A percentile compares a stretch with the other conserved stretches of the same genome.
These are phyloP conservation scores for Sphinx pinastri DNA, from an alignment of 2,888 invertebrate species.

Conservation along the genomic window DNA sequence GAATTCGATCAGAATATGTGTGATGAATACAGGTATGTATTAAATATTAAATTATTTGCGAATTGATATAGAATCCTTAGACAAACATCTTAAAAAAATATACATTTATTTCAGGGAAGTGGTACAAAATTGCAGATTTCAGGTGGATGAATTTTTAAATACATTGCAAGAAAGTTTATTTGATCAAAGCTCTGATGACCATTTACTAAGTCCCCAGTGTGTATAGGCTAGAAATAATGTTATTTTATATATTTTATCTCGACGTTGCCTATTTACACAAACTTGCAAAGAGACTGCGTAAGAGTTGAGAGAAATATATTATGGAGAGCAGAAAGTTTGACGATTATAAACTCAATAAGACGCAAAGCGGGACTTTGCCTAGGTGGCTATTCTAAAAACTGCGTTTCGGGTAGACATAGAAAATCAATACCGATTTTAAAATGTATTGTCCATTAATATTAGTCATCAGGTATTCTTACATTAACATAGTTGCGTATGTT, in stretches of 20 bases:
- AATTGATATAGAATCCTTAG: neutral
- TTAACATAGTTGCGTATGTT: too few relatives aligned
- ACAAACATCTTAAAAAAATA: neutral
- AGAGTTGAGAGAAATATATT: too few relatives aligned
- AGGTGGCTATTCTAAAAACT: too few relatives aligned
- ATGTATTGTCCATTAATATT: too few relatives aligned
- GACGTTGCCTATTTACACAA: too few relatives aligned
- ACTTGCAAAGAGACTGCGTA: too few relatives aligned
- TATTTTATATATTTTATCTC: neutral
- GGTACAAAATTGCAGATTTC: conserved; percentile 44
- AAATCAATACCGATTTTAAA: too few relatives aligned
- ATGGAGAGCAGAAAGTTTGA: too few relatives aligned
- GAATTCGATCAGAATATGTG: conserved; percentile 38
- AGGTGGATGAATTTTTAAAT: conserved; percentile 41
- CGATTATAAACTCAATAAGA: too few relatives aligned
- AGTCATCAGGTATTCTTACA: too few relatives aligned
- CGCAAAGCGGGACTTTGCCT: too few relatives aligned
- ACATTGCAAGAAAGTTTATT: neutral
- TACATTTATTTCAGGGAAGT: conserved; percentile 26
- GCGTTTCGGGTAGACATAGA: too few relatives aligned
- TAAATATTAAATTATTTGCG: neutral
- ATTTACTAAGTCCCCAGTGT: neutral
- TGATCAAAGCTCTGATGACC: neutral
- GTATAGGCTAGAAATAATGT: neutral
- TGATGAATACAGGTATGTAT: conserved; percentile 46